These are phyloP conservation scores for Theonella swinhoei DNA, from an alignment of 37 sponge, comb jelly and placozoan genomes.

Conservation along the genomic window DNA sequence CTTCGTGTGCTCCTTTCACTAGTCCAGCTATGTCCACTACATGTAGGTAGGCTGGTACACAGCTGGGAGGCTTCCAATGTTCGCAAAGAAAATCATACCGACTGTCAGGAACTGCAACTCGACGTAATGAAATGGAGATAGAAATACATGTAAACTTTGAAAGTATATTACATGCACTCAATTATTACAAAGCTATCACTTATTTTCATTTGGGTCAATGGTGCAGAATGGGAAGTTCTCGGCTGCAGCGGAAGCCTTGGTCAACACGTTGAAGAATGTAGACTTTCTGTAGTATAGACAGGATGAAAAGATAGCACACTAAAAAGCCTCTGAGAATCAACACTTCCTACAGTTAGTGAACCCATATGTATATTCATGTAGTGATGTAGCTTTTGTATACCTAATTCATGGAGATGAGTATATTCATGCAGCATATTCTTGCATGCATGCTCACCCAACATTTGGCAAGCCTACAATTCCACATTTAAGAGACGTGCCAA, in stretches of 20 bases:
- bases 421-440: no score
- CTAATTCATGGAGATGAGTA: no score
- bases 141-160: neutral
- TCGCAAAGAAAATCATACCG: conserved; percentile 89
- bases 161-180: neutral
- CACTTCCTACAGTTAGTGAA: neutral
- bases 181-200: conserved; percentile 28
- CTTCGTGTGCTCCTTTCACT: conserved; percentile 97
- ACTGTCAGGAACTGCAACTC: conserved; percentile 94
- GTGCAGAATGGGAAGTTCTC: conserved; percentile 99
- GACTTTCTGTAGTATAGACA: conserved; percentile 74
- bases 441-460: conserved; percentile 78
- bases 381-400: no score
- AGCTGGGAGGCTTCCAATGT: conserved; percentile 83
- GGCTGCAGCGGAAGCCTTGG: conserved; percentile 88
- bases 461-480: conserved; percentile 98
- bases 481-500: conserved; percentile 95
- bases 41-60: conserved; percentile 89
- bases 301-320: neutral
- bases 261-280: conserved; percentile 97
- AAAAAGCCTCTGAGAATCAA: neutral
- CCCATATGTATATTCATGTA: no score
- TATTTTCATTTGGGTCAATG: conserved; percentile 98
- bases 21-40: conserved; percentile 98
- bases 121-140: conserved; percentile 51